These are phyloP conservation scores for Macrochelys suwanniensis DNA, from an alignment of 2,797 vertebrate species.

Conservation along the genomic window DNA sequence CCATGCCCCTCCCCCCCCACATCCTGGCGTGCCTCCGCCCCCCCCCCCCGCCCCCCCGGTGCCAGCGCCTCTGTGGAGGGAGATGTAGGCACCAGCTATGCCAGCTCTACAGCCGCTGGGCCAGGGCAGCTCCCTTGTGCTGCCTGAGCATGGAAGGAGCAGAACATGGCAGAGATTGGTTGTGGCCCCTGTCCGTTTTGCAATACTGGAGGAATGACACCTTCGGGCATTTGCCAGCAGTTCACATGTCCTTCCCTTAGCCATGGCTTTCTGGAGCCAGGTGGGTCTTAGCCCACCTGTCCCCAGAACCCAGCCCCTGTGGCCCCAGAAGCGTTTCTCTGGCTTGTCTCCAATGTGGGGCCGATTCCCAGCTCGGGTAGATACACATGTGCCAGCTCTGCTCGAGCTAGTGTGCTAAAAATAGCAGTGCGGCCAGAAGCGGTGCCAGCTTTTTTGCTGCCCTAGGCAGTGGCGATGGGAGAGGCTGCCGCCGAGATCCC, in stretches of 20 bases:
- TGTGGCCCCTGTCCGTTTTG: not conserved
- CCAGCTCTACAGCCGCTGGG: not conserved
- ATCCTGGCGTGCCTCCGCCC: not conserved
- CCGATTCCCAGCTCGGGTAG: not conserved
- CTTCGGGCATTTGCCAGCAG: not conserved
- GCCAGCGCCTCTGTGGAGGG: constrained; percentile 58
- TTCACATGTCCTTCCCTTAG: not conserved
- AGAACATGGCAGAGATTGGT: not conserved
- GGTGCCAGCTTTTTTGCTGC: no score
- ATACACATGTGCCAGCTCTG: not conserved
- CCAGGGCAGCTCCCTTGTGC: not conserved
- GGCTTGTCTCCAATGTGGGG: not conserved
- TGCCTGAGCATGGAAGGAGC: not conserved
- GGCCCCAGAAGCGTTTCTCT: not conserved
- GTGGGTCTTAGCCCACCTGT: not conserved
- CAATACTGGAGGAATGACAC: not conserved
- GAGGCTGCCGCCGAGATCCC: no score
- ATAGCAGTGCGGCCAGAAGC: not conserved
- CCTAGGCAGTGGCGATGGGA: no score
- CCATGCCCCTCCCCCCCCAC: not conserved
- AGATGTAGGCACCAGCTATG: not conserved
- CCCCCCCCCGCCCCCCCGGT: not conserved
- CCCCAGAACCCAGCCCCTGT: no score
- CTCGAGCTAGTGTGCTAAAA: not conserved
- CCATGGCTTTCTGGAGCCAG: not conserved